Evolutionary conservation across 2,888 invertebrate species (phyloP), one percentile per base, ranked within the genome.

Genomic region (Thereva nobilitata): DNA sequence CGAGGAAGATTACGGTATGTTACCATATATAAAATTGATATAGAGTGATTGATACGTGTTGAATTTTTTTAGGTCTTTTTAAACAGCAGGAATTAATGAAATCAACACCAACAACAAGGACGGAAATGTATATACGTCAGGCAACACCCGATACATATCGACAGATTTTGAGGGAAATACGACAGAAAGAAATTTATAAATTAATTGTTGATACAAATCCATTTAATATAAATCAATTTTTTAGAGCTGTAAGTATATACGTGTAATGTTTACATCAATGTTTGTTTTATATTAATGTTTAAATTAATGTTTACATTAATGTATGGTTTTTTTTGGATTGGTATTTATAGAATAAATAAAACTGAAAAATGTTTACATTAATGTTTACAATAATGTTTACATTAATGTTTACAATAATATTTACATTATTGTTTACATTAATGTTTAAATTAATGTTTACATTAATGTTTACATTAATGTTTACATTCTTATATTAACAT

Each of bases 161-260:
- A 67, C 86, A 87, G 74, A 86, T 89, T 40, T 82, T 90, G 70
- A 76, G 77, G 40, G 79, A 80, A 61, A 86, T 96, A 45, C 89
- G 94, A 71, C 91, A 92, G 76, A 93, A 94, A 77, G 88, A 90
- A 74, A 92, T 95, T 74, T 89, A 87, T 76, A 93, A 95, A 76
- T 85, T 97, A 66, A 89, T 97, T 70, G 90, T 95, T 5, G 96
- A 97, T 77, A 92, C 92, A 0, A 90, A 91, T 76, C 91, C 95
- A 0, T 86, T 85, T 73, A 87, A 90, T 75, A 90, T 96, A 76
- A 86, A 89, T 71, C 86, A 87, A 75, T 87, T 97, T 79, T 92
- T 95, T 70, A 86, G 94, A 81, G 92, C 94, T 77, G 96, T 95
- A 80, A 87, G 91, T 85, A 47, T 40, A 37, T 41, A n/a, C 8